Evolutionary conservation across 2,113 vertebrate genomes (phyloP).

Genomic region (Oncorhynchus nerka): DNA sequence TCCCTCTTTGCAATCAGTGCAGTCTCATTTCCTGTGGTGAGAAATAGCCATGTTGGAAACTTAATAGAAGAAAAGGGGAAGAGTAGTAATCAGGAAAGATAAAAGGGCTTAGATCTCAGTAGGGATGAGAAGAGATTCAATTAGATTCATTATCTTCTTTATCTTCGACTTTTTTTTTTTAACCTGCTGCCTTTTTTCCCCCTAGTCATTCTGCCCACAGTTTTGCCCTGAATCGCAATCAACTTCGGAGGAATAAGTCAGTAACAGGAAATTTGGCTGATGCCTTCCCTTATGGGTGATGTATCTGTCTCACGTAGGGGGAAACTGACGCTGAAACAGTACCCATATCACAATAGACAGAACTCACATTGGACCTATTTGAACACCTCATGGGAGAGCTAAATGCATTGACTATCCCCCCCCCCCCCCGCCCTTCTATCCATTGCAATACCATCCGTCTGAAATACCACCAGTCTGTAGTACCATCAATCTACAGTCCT

Average conservation of each 20-base stretch:
- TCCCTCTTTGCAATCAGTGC: no score
- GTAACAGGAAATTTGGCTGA: constrained; percentile 60
- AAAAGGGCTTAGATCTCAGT: constrained; percentile 28
- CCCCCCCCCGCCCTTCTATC: constrained; percentile 7
- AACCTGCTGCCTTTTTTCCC: constrained; percentile 62
- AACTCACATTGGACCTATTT: constrained; percentile 30
- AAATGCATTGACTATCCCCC: constrained; percentile 1
- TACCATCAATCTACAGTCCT: no score
- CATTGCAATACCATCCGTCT: background rate
- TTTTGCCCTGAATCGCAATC: constrained; percentile 62
- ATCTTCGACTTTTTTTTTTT: constrained; percentile 71
- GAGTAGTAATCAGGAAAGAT: constrained; percentile 19
- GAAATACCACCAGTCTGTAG: no score
- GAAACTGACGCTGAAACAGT: constrained; percentile 44
- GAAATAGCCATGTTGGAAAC: no score
- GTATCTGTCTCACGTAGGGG: constrained; percentile 22
- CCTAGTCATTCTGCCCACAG: constrained; percentile 60
- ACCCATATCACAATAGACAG: constrained; percentile 29
- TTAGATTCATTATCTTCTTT: constrained; percentile 56
- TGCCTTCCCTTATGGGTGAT: constrained; percentile 55
- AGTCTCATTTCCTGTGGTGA: no score
- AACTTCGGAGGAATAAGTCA: constrained; percentile 58
- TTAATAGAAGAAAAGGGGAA: no score
- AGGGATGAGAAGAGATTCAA: constrained; percentile 16
- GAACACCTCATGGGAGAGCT: background rate